phyloP scores from a whole-genome alignment of 2,797 vertebrate species.

The Gobionotothen gibberifrons region DNA sequence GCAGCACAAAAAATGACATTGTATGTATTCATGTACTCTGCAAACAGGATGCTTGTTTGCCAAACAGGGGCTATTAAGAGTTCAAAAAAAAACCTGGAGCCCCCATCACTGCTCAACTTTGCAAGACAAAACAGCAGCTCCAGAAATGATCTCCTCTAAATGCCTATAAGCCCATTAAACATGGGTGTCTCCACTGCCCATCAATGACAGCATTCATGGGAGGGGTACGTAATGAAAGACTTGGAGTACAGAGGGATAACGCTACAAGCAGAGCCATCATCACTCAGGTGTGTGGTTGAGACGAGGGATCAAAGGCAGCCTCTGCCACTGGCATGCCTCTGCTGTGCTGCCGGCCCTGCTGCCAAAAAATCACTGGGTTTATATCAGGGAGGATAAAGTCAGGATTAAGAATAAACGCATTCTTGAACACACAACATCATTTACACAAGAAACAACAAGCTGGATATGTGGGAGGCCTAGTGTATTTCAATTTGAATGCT shows the following conservation, averaged over 20 bases:
- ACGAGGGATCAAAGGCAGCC: constrained; percentile 78
- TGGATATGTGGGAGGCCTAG: constrained; percentile 76
- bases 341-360: constrained; percentile 66
- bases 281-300: constrained; percentile 82
- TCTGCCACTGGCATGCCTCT: constrained; percentile 76
- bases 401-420: constrained; percentile 82
- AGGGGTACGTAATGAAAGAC: constrained; percentile 78
- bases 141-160: constrained; percentile 77
- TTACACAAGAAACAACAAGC: constrained; percentile 84
- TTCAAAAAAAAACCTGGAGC: constrained; percentile 52
- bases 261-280: constrained; percentile 81
- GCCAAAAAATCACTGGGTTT: constrained; percentile 78
- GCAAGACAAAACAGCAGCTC: constrained; percentile 76
- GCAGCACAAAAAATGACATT: constrained; percentile 24
- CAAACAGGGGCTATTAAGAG: constrained; percentile 68
- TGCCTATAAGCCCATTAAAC: constrained; percentile 81
- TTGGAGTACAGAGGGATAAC: constrained; percentile 76
- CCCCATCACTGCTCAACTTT: constrained; percentile 57
- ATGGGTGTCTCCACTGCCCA: constrained; percentile 77
- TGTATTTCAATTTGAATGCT: constrained; percentile 64
- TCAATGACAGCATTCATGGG: constrained; percentile 78
- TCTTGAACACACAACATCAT: constrained; percentile 83
- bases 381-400: constrained; percentile 78
- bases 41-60: constrained; percentile 59
- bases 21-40: constrained; percentile 40